Conservation (phyloP, 2,113 vertebrate genomes). For the Leptodactylus fuscus region DNA sequence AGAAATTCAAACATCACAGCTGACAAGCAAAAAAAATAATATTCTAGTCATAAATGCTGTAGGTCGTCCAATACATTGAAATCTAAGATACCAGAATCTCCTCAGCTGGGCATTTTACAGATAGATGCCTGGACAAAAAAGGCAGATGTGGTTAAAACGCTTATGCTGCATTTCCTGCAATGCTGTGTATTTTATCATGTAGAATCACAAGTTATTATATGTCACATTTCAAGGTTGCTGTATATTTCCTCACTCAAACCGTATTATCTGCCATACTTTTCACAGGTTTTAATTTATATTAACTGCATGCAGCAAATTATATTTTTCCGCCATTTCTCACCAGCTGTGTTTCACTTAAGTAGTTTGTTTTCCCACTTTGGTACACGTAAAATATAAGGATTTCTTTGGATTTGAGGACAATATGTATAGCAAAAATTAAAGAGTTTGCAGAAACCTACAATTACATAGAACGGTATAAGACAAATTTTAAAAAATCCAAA, state of each 20-base stretch:
- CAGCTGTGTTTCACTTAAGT: not conserved
- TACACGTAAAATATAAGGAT: not conserved
- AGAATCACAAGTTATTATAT: conserved; percentile 53
- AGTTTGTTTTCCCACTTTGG: not conserved
- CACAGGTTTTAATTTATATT: conserved; percentile 44
- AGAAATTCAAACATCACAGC: conserved; percentile 42
- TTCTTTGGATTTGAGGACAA: not conserved
- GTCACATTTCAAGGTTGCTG: conserved; percentile 46
- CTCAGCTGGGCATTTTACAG: conserved; percentile 21
- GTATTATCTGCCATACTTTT: conserved; percentile 31
- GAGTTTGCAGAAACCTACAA: too few relatives aligned
- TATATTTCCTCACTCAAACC: conserved; percentile 31
- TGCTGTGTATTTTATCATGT: conserved; percentile 47
- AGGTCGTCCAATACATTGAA: conserved; percentile 40
- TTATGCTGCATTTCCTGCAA: conserved; percentile 46
- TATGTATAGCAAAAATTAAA: too few relatives aligned
- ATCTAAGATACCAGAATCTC: conserved; percentile 49
- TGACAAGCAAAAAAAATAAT: conserved; percentile 33
- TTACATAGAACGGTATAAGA: too few relatives aligned
- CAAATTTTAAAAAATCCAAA: too few relatives aligned
- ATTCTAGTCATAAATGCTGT: conserved; percentile 47
- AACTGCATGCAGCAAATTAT: not conserved
- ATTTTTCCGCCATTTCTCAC: not conserved
- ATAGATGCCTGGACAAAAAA: conserved; percentile 46
- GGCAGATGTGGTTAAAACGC: conserved; percentile 42